Evolutionary conservation across 2,888 invertebrate genomes (phyloP).

Genomic region (Dynastes grantii): DNA sequence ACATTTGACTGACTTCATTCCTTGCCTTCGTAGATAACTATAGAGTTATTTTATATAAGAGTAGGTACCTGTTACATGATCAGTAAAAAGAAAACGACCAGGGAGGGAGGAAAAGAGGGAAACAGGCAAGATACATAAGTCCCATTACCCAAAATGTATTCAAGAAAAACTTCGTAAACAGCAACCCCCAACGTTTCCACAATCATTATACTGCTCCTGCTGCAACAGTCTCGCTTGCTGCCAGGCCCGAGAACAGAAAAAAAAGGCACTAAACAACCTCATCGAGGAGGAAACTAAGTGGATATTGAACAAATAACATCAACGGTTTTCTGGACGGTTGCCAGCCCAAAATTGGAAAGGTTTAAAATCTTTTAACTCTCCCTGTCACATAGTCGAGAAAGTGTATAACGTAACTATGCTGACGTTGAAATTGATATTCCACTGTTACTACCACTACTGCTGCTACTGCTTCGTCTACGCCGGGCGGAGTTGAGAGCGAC

Average conservation of each 20-base stretch:
- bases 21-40: no score
- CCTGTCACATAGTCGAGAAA: neutral
- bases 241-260: neutral
- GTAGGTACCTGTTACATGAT: neutral
- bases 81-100: no score
- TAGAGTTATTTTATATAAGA: neutral
- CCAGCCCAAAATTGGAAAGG: constrained; percentile 1
- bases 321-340: constrained; percentile 20
- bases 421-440: no score
- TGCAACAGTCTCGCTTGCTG: neutral
- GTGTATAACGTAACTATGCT: neutral
- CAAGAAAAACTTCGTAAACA: neutral
- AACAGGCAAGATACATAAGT: no score
- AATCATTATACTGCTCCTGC: neutral
- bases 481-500: no score
- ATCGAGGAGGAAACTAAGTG: neutral
- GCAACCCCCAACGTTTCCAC: neutral
- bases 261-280: neutral
- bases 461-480: no score
- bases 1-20: no score
- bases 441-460: no score
- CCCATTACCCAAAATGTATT: no score
- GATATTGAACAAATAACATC: constrained; percentile 4
- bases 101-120: no score
- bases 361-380: constrained; percentile 2